phyloP scores from a whole-genome alignment of 1,140 invertebrate genomes.

The Fopius arisanus region DNA sequence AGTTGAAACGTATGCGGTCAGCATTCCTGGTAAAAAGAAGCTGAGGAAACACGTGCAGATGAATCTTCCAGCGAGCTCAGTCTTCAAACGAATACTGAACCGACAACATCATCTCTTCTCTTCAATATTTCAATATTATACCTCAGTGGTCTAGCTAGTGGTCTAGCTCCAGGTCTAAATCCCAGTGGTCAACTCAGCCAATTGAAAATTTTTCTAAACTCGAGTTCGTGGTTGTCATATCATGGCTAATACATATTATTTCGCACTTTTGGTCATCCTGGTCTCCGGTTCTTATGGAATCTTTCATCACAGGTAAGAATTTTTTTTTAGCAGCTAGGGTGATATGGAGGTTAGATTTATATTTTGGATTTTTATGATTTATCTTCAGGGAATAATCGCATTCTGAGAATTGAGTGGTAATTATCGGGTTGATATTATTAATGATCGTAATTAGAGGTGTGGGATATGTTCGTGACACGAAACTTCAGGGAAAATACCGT shows the following conservation, averaged over 20 bases:
- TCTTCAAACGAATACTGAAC: background rate
- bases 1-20: background rate
- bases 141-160: background rate
- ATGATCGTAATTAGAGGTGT: too few relatives aligned
- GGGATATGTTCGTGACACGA: too few relatives aligned
- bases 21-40: conserved; percentile 1
- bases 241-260: conserved; percentile 6
- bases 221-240: background rate
- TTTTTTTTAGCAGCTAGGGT: conserved; percentile 7
- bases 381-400: too few relatives aligned
- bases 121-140: background rate
- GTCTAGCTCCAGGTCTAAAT: too few relatives aligned
- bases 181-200: background rate
- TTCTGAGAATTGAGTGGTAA: too few relatives aligned
- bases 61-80: background rate
- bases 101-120: background rate
- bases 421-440: too few relatives aligned
- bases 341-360: too few relatives aligned
- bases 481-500: too few relatives aligned
- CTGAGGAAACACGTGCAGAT: background rate
- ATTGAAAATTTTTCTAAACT: background rate
- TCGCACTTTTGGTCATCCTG: background rate
- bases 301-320: conserved; percentile 41
- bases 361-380: too few relatives aligned
- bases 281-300: background rate